Percentiles rank a stretch among this genome's conserved stretches.
These are phyloP conservation scores for Acanthis flammea DNA, from an alignment of 2,797 vertebrate genomes.

Conservation along the genomic window DNA sequence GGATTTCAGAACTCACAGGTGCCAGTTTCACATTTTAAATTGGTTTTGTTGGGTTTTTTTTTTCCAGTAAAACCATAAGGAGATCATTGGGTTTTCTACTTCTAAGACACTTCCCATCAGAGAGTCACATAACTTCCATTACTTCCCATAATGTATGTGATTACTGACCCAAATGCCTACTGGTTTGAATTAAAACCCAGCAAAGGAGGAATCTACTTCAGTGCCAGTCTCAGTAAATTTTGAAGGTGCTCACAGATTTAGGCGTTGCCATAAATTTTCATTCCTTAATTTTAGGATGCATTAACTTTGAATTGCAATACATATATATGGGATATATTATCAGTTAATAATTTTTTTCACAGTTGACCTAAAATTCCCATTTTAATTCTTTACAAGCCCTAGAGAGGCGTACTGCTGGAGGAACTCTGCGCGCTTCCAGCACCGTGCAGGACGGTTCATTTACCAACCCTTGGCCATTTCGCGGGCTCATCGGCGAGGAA, in stretches of 20 bases:
- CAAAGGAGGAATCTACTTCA: rapidly evolving
- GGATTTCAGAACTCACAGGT: neutral
- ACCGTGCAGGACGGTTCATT: neutral
- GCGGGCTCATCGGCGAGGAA: neutral
- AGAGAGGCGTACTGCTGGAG: rapidly evolving
- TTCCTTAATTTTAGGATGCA: neutral
- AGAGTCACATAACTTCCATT: neutral
- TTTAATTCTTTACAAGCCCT: neutral
- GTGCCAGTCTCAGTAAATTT: neutral
- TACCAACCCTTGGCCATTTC: neutral
- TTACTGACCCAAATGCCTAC: neutral
- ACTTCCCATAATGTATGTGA: neutral
- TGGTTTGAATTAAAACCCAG: neutral
- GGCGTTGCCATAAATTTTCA: neutral
- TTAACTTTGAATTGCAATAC: neutral
- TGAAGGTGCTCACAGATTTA: neutral
- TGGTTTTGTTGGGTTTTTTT: neutral
- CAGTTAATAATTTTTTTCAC: neutral
- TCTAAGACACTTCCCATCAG: neutral
- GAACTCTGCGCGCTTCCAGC: neutral
- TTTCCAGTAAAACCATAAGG: neutral
- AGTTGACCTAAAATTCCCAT: neutral
- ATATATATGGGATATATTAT: neutral
- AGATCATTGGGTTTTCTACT: neutral
- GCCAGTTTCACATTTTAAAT: neutral